These are phyloP conservation scores for Petrophora chlorosata DNA, from an alignment of 2,888 invertebrate species.

Conservation along the genomic window DNA sequence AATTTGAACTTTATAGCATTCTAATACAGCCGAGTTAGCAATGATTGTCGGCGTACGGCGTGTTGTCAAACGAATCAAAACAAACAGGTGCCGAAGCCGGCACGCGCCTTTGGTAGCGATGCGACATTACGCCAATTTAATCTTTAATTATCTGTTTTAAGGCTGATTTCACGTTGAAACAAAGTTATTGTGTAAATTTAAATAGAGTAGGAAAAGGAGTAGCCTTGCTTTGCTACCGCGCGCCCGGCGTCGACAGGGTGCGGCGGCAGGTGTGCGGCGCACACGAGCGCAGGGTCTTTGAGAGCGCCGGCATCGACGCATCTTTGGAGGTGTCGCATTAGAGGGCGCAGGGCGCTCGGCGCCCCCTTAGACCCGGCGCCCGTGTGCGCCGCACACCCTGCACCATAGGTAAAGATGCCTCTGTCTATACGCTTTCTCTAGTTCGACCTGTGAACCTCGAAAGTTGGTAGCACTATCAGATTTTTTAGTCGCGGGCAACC, in stretches of 20 bases:
- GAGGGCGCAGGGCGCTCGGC: conserved; percentile 1
- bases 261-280: no score
- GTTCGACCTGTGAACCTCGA: no score
- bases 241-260: no score
- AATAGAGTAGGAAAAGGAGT: not conserved
- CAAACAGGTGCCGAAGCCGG: not conserved
- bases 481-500: no score
- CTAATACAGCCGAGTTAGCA: no score
- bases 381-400: conserved; percentile 14
- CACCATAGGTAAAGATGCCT: conserved; percentile 4
- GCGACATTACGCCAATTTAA: not conserved
- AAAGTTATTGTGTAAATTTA: not conserved
- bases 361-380: conserved; percentile 11
- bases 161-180: not conserved
- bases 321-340: not conserved
- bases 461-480: no score
- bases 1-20: no score
- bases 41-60: no score
- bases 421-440: no score
- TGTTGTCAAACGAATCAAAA: not conserved
- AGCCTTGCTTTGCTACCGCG: not conserved
- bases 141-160: not conserved
- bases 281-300: not conserved
- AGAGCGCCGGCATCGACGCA: not conserved
- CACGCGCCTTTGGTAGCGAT: not conserved